These are phyloP conservation scores for Oncopodura yosiiana DNA, from an alignment of 1,140 invertebrate species.

Conservation along the genomic window DNA sequence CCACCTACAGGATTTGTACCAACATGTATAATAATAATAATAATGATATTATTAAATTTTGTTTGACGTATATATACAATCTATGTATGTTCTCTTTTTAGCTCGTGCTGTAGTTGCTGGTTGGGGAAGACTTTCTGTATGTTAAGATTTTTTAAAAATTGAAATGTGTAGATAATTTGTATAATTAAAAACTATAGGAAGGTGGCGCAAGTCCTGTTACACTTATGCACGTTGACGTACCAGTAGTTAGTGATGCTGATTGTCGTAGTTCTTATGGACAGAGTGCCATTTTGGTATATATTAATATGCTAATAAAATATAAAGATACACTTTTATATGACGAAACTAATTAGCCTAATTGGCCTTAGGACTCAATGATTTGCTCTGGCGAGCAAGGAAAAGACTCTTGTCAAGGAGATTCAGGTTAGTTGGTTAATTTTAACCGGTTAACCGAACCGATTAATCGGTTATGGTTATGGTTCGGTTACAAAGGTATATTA, in stretches of 20 bases:
- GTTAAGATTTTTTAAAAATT: background rate
- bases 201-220: constrained; percentile 7
- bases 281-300: background rate
- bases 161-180: background rate
- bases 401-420: constrained; percentile 63
- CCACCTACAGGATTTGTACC: background rate
- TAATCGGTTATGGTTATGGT: too few species aligned
- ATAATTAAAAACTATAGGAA: constrained; percentile 2
- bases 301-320: too few species aligned
- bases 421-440: too few species aligned
- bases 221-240: constrained; percentile 22
- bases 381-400: constrained; percentile 51
- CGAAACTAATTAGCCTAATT: too few species aligned
- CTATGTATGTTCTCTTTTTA: too few species aligned
- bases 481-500: too few species aligned
- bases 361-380: constrained; percentile 33
- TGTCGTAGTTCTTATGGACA: constrained; percentile 15
- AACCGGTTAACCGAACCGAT: too few species aligned
- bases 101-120: background rate
- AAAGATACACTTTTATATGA: too few species aligned
- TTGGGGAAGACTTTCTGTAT: too few species aligned
- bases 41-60: too few species aligned
- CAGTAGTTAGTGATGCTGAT: constrained; percentile 15
- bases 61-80: too few species aligned
- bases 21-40: too few species aligned